These are phyloP conservation scores for Pachycephala philippinensis DNA, from an alignment of 2,113 vertebrate genomes.

Conservation along the genomic window DNA sequence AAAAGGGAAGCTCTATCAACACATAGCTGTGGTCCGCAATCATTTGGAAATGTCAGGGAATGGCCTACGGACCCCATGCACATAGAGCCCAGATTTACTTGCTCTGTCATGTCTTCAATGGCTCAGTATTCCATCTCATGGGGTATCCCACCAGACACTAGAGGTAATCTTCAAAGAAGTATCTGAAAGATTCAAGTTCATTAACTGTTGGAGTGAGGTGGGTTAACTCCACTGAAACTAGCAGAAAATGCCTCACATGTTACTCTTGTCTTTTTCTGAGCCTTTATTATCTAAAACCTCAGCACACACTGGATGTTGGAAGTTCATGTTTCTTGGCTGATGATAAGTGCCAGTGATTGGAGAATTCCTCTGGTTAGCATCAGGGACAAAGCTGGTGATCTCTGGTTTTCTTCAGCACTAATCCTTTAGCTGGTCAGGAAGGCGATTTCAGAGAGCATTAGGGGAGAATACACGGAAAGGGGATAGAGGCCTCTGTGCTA, in stretches of 20 bases:
- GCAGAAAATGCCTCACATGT: background rate
- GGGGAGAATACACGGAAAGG: background rate
- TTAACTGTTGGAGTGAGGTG: background rate
- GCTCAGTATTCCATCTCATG: background rate
- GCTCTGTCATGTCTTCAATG: background rate
- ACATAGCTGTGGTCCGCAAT: background rate
- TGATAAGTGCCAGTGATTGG: background rate
- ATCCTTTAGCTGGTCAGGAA: background rate
- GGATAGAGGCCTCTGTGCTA: background rate
- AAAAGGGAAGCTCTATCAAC: background rate
- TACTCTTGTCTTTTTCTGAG: background rate
- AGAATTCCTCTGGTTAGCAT: slow-evolving; percentile 19
- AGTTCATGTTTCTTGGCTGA: background rate
- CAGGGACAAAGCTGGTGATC: background rate
- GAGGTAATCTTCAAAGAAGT: background rate
- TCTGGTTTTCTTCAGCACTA: slow-evolving; percentile 48
- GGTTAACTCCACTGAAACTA: background rate
- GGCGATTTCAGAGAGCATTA: background rate
- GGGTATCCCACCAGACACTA: background rate
- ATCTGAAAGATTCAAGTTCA: background rate
- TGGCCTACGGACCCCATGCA: background rate
- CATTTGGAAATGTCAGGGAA: background rate
- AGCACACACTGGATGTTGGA: background rate
- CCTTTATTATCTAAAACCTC: background rate
- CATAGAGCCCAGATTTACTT: background rate